Base-by-base conservation (phyloP, 2,797 vertebrate genomes). In the Epinephelus coioides region DNA sequence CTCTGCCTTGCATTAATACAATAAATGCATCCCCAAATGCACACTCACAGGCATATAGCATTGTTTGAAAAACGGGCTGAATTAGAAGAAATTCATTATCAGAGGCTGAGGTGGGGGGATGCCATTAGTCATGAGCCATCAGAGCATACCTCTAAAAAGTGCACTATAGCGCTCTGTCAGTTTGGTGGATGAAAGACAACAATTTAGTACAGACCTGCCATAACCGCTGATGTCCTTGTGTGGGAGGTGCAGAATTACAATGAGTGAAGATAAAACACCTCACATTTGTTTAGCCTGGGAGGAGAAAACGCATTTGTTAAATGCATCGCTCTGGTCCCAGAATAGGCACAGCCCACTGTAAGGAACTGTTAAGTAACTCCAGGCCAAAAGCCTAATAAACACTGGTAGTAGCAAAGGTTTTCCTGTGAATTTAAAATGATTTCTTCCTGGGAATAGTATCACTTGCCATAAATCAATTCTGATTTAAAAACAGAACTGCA, bases 281-380 rank as follows among this genome's bases (percentile, higher is more conserved):
- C 38, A 23, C 49, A 63, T 55, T 6, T 38, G 23, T 83, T 78
- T 63, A 44, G 55, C 14, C 47, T 66, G 55, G 44, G 51, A 72
- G 66, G 30, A 69, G 23, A 67, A 64, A 69, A 56, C 67, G 63
- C 50, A 59, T 78, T 72, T 78, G 27, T 21, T 78, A 69, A 77
- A 77, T 65, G 59, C 51, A 57, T 63, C 71, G 0, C 34, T 47
- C 9, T 71, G 40, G 44, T 76, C 13, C 56, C 55, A 53, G 23
- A 71, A 71, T 66, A 44, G 66, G 21, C 51, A 27, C 2, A 61
- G 21, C 15, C 30, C 21, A 61, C 62, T 76, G 15, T 55, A 69
- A 72, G 56, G 55, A 67, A 59, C 51, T 3, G 13, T 23, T 55
- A 6, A 4, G 19, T 25, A 46, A 44, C 50, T 75, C 13, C 23